Percentiles rank a stretch among this genome's conserved stretches.
Evolutionary conservation across 37 sponge, comb jelly and placozoan species (phyloP).

Genomic region (Axinella damicornis): DNA sequence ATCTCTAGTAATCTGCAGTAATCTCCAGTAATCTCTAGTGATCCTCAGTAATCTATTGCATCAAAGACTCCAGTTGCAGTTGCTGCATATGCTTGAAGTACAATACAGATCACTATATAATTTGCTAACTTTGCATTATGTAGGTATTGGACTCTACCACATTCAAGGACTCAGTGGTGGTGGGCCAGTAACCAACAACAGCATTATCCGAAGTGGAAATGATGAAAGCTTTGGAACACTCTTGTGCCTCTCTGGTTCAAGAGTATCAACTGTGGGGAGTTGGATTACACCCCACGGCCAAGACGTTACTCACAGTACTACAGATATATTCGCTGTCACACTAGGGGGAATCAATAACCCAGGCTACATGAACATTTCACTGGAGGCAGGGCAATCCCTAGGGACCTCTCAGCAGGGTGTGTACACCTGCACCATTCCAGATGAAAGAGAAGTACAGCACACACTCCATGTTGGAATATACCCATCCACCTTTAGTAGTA

Average conservation of each 20-base stretch:
- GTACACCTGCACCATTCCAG: neutral
- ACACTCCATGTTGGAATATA: conserved; percentile 13
- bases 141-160: neutral
- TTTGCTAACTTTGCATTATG: too few relatives aligned
- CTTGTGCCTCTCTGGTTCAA: neutral
- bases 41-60: too few relatives aligned
- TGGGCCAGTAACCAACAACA: neutral
- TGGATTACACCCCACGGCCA: neutral
- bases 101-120: too few relatives aligned
- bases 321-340: neutral
- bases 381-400: neutral
- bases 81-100: too few relatives aligned
- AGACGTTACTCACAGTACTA: neutral
- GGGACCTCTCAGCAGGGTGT: neutral
- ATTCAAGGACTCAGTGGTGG: neutral
- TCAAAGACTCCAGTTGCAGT: too few relatives aligned
- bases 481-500: neutral
- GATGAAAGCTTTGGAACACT: neutral
- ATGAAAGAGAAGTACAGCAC: neutral
- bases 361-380: neutral
- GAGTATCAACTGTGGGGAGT: neutral
- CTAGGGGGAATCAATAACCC: neutral
- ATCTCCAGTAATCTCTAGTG: too few relatives aligned
- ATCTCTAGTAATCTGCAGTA: too few relatives aligned
- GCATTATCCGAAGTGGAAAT: neutral